These are phyloP conservation scores for Oceanodroma tethys DNA, from an alignment of 2,113 vertebrate genomes.

Conservation along the genomic window DNA sequence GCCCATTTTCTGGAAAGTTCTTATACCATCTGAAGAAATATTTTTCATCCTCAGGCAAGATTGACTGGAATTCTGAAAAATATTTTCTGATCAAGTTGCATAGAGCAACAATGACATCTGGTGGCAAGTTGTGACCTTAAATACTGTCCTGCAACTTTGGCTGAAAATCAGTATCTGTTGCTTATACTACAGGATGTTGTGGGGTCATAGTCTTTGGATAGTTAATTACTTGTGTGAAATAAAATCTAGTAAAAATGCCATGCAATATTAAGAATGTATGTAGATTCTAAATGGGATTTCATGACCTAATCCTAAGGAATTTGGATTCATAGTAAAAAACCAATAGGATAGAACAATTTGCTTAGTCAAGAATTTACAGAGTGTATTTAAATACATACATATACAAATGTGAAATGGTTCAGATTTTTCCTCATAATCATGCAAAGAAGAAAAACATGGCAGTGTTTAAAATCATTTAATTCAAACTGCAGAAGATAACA, in stretches of 20 bases:
- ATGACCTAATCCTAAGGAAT: not conserved
- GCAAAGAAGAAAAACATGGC: not conserved
- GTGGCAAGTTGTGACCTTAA: not conserved
- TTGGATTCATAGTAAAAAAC: not conserved
- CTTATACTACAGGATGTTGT: not conserved
- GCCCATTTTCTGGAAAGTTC: not conserved
- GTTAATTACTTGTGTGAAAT: not conserved
- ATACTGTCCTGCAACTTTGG: fast-evolving
- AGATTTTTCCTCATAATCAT: not conserved
- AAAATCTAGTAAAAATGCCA: not conserved
- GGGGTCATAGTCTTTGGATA: not conserved
- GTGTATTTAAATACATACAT: not conserved
- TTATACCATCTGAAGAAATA: not conserved
- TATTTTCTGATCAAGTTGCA: not conserved
- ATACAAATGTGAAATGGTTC: not conserved
- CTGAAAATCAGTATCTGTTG: not conserved
- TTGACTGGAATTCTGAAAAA: not conserved
- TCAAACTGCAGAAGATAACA: not conserved
- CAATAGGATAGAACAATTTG: not conserved
- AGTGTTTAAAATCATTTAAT: not conserved
- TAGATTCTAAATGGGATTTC: not conserved
- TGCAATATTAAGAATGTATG: not conserved
- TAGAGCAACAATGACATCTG: constrained; percentile 56
- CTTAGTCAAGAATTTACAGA: not conserved
- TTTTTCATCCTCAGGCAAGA: not conserved